Percentiles rank a stretch among this genome's conserved stretches.
phyloP scores from a whole-genome alignment of 2,888 invertebrate genomes.

The Drosophila fungiperda region DNA sequence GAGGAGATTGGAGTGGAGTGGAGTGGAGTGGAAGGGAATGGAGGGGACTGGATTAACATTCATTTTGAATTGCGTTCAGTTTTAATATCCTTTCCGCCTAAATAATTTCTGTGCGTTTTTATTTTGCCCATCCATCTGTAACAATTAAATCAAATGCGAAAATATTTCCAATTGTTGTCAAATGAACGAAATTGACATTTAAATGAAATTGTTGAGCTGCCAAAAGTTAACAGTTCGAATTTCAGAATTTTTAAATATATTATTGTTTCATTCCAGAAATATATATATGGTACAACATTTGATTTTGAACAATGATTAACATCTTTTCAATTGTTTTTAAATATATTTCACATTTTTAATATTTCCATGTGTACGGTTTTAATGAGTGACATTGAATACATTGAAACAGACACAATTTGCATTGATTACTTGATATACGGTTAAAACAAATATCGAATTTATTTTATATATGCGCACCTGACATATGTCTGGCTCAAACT shows the following conservation, averaged over 20 bases:
- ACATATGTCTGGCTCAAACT: slow-evolving; percentile 23
- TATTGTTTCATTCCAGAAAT: neutral
- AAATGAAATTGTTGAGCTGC: slow-evolving; percentile 28
- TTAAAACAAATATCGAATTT: neutral
- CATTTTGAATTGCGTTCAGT: slow-evolving; percentile 54
- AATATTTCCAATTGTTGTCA: slow-evolving; percentile 26
- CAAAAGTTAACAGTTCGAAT: slow-evolving; percentile 7
- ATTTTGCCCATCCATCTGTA: slow-evolving; percentile 6
- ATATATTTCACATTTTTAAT: neutral
- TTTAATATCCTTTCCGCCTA: slow-evolving; percentile 65
- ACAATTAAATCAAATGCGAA: slow-evolving; percentile 66
- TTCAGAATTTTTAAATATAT: slow-evolving; percentile 20
- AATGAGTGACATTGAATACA: neutral
- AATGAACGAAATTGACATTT: slow-evolving; percentile 5
- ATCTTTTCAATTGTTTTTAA: neutral
- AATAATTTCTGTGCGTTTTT: slow-evolving; percentile 52
- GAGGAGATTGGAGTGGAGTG: too few relatives aligned
- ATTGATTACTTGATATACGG: neutral
- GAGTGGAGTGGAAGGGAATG: neutral
- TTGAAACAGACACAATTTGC: neutral
- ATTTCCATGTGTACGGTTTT: neutral
- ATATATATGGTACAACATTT: neutral
- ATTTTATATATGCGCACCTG: slow-evolving; percentile 11
- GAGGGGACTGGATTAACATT: slow-evolving; percentile 16
- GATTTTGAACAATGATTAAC: neutral